Percentiles rank a stretch among this genome's conserved stretches.
These are phyloP conservation scores for Caenorhabditis tropicalis DNA, from an alignment of 1,140 invertebrate species.

Conservation along the genomic window DNA sequence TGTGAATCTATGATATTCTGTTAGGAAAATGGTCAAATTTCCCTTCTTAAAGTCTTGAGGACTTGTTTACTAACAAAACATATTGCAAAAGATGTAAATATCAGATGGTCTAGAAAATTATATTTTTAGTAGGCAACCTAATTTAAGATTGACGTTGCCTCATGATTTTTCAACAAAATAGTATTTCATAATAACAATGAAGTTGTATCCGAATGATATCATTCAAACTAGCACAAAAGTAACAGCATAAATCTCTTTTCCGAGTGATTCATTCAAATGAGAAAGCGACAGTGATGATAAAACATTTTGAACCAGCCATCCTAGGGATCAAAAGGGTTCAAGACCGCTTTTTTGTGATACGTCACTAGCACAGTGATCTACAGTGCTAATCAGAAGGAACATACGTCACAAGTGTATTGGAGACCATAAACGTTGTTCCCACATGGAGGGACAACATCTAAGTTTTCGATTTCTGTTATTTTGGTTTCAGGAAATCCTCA, in stretches of 20 bases:
- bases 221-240: neutral
- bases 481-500: slow-evolving; percentile 12
- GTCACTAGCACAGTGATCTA: slow-evolving; percentile 40
- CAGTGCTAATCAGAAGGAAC: neutral
- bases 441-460: neutral
- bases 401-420: slow-evolving; percentile 34
- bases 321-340: slow-evolving; percentile 5
- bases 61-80: too few species aligned
- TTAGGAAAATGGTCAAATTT: too few species aligned
- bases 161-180: neutral
- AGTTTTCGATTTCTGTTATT: neutral
- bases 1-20: too few species aligned
- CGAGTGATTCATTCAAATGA: neutral
- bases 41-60: too few species aligned
- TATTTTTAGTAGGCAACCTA: neutral
- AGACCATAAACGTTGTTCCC: neutral
- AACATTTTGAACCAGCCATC: slow-evolving; percentile 26
- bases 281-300: neutral
- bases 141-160: neutral
- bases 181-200: neutral
- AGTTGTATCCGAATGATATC: neutral
- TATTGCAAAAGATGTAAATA: too few species aligned
- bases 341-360: neutral
- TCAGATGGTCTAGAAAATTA: too few species aligned
- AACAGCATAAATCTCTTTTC: neutral